A percentile compares a stretch with the other conserved stretches of the same genome.
Evolutionary conservation across 2,797 vertebrate species (phyloP).

Genomic region (Dallia pectoralis): DNA sequence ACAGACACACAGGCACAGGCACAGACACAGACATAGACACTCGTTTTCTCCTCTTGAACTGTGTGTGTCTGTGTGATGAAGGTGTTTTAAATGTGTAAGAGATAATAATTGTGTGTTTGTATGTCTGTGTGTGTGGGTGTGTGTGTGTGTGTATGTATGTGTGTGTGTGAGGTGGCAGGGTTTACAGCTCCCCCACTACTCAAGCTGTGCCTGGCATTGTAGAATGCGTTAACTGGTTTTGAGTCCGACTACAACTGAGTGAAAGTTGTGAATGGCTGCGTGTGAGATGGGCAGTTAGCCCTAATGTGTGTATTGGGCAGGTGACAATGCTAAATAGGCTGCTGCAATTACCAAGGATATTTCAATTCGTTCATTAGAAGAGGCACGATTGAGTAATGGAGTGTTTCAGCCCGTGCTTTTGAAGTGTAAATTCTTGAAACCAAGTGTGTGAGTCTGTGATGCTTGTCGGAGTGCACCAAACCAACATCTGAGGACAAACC

Average conservation of each 20-base stretch:
- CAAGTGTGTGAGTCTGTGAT: neutral
- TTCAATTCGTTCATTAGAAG: neutral
- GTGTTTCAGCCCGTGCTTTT: neutral
- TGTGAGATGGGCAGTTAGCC: constrained; percentile 51
- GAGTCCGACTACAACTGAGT: constrained; percentile 45
- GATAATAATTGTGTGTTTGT: neutral
- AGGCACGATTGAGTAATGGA: neutral
- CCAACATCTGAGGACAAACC: too few relatives aligned
- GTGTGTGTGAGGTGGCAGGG: neutral
- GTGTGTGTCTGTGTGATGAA: constrained; percentile 14
- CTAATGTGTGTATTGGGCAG: constrained; percentile 25
- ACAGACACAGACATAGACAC: too few relatives aligned
- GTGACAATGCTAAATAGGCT: neutral
- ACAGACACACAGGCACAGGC: too few relatives aligned
- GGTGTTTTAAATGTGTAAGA: constrained; percentile 13
- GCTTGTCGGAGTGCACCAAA: too few relatives aligned
- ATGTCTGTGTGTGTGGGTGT: neutral
- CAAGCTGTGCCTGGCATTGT: constrained; percentile 12
- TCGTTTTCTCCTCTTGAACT: constrained; percentile 18
- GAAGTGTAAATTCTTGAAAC: neutral
- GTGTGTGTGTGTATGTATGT: neutral
- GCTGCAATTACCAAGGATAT: neutral
- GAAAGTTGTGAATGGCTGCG: constrained; percentile 37
- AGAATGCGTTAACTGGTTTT: constrained; percentile 21
- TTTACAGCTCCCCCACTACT: neutral